Evolutionary conservation across 2,113 vertebrate genomes (phyloP).

Genomic region (Oreochromis tanganicae): DNA sequence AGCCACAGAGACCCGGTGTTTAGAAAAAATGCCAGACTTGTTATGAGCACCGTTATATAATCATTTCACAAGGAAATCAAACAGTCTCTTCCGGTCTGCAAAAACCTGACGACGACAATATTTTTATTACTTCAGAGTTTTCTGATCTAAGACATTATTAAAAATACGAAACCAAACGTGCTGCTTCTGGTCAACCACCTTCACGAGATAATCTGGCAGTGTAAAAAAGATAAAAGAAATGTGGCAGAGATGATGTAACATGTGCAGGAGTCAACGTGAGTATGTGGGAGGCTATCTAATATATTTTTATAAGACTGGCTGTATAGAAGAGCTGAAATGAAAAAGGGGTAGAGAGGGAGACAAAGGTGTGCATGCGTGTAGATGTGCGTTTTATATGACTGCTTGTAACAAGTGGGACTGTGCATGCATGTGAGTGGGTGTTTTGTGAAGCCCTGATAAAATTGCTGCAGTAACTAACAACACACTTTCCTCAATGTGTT

Average conservation of each 20-base stretch:
- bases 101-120: not conserved
- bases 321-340: conserved; percentile 23
- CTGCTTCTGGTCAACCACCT: conserved; percentile 4
- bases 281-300: conserved; percentile 49
- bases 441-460: conserved; percentile 40
- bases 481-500: conserved; percentile 10
- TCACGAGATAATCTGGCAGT: conserved; percentile 8
- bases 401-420: conserved; percentile 9
- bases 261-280: conserved; percentile 61
- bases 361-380: not conserved
- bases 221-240: conserved; percentile 20
- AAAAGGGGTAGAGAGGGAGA: not conserved
- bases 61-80: not conserved
- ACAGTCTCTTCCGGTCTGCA: not conserved
- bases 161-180: not conserved
- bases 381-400: conserved; percentile 15
- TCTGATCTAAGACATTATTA: not conserved
- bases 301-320: conserved; percentile 47
- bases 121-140: not conserved
- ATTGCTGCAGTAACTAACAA: conserved; percentile 40
- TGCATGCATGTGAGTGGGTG: conserved; percentile 15
- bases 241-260: conserved; percentile 65
- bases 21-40: not conserved
- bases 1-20: no score
- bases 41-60: not conserved